These are phyloP conservation scores for Ardeotis arabs DNA, from an alignment of 2,113 vertebrate species.

Conservation along the genomic window DNA sequence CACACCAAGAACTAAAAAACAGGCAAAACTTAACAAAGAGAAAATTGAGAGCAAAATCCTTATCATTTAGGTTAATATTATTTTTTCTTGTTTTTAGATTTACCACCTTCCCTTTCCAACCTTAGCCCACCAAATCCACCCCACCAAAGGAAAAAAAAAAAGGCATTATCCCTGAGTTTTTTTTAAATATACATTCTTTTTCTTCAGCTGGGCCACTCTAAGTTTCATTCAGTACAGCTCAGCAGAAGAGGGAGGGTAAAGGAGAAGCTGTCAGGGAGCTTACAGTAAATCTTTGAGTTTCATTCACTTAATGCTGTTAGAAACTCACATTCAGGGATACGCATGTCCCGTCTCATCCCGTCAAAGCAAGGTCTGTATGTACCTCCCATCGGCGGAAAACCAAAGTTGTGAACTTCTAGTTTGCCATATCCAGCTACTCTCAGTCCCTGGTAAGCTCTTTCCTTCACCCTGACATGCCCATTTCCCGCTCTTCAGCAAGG, in stretches of 20 bases:
- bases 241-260: background rate
- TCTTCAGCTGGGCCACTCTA: background rate
- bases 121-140: background rate
- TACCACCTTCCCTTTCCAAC: background rate
- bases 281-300: background rate
- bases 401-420: background rate
- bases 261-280: background rate
- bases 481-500: background rate
- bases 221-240: background rate
- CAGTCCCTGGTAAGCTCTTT: background rate
- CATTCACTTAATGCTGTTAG: background rate
- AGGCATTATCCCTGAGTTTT: background rate
- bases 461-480: background rate
- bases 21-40: background rate
- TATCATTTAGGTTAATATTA: background rate
- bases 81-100: background rate
- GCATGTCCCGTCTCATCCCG: too few relatives aligned
- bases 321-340: background rate
- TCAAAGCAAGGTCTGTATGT: background rate
- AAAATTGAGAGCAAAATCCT: background rate
- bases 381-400: background rate
- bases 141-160: background rate
- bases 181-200: background rate
- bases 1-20: background rate
- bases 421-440: background rate